phyloP scores from a whole-genome alignment of 2,888 invertebrate genomes.

The Cantharis rufa region DNA sequence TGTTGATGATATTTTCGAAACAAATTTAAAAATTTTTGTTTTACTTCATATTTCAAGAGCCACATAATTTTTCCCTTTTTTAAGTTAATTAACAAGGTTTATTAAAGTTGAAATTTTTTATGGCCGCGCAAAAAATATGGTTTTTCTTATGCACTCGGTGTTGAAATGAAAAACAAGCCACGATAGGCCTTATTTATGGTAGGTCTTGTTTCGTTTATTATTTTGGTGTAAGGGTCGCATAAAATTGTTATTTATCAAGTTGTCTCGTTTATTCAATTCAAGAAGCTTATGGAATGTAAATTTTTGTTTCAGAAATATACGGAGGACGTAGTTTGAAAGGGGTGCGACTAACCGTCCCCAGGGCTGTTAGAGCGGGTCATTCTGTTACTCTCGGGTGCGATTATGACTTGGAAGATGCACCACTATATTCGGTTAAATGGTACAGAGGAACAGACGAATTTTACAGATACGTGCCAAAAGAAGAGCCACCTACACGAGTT shows the following conservation, averaged over 20 bases:
- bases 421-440: conserved; percentile 78
- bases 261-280: conserved; percentile 7
- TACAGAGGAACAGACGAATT: conserved; percentile 75
- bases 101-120: neutral
- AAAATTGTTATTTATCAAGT: conserved; percentile 21
- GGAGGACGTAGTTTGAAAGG: conserved; percentile 49
- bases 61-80: neutral
- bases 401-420: conserved; percentile 58
- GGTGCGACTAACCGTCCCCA: conserved; percentile 50
- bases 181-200: neutral
- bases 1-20: neutral
- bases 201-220: conserved; percentile 5
- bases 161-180: neutral
- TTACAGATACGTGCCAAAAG: conserved; percentile 75
- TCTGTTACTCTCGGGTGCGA: conserved; percentile 54
- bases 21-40: neutral
- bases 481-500: conserved; percentile 70
- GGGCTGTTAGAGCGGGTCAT: conserved; percentile 53
- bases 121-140: neutral
- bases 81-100: conserved; percentile 1
- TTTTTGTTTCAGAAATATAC: conserved; percentile 48
- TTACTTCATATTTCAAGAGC: neutral
- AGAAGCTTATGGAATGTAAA: neutral
- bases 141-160: neutral
- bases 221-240: conserved; percentile 2